Conservation (phyloP, 2,797 vertebrate species). For the Acrossocheilus wenchowensis region DNA sequence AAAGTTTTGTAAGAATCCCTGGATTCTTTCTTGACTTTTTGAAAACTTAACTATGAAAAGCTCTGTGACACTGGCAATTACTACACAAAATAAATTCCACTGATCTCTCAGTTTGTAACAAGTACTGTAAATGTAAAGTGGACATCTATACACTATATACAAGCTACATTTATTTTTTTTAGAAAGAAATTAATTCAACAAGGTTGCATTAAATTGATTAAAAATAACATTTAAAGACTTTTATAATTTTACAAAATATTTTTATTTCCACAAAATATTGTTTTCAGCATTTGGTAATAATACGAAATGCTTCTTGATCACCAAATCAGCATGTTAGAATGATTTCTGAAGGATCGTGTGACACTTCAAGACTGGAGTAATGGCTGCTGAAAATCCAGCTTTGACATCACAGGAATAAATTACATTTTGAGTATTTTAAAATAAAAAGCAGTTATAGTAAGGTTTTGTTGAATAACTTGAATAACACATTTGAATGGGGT, state of each 20-base stretch:
- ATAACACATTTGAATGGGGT: background rate
- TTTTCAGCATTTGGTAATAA: background rate
- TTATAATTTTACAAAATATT: background rate
- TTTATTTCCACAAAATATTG: background rate
- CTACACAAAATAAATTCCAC: background rate
- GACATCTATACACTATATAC: background rate
- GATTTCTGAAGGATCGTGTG: background rate
- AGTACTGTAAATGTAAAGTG: background rate
- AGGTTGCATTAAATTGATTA: background rate
- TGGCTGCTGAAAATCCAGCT: background rate
- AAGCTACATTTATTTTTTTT: background rate
- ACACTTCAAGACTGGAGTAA: background rate
- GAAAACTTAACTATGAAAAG: background rate
- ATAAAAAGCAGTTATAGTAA: background rate
- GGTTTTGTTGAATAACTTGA: background rate
- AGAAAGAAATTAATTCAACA: background rate
- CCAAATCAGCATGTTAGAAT: background rate
- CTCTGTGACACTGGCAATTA: background rate
- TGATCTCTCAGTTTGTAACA: background rate
- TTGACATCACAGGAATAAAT: background rate
- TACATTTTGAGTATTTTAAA: background rate
- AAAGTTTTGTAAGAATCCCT: conserved; percentile 88
- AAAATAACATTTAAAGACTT: background rate
- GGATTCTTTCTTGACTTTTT: background rate
- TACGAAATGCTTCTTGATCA: background rate